Conservation (phyloP, 2,888 invertebrate species). For the Zaprionus lineosus region DNA sequence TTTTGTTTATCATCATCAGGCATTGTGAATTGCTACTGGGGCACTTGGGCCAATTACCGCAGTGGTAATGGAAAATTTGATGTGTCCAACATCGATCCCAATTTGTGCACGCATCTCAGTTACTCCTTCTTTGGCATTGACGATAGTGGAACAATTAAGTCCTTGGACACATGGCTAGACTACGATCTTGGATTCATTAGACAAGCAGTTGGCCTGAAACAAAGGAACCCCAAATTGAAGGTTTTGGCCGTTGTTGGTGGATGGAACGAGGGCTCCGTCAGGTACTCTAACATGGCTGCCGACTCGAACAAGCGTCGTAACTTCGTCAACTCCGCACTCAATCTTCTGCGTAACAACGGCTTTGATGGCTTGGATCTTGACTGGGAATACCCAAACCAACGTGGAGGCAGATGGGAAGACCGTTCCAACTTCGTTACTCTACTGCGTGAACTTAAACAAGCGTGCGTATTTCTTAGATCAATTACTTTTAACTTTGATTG, state of each 20-base stretch:
- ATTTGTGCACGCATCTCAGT: conserved; percentile 70
- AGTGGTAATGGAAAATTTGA: conserved; percentile 63
- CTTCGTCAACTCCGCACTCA: conserved; percentile 89
- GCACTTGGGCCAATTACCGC: conserved; percentile 71
- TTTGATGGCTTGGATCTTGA: conserved; percentile 96
- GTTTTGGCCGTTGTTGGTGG: conserved; percentile 94
- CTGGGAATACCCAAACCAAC: conserved; percentile 93
- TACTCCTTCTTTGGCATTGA: conserved; percentile 74
- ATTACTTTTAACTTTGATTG: not conserved
- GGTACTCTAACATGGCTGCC: conserved; percentile 91
- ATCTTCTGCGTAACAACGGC: conserved; percentile 89
- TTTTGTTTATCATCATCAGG: too few relatives aligned
- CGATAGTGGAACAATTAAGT: conserved; percentile 45
- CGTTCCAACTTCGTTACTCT: conserved; percentile 87
- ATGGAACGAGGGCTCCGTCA: conserved; percentile 95
- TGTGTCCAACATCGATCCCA: conserved; percentile 55
- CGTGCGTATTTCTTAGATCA: conserved; percentile 83
- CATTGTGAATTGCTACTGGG: conserved; percentile 71
- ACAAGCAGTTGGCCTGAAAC: conserved; percentile 57
- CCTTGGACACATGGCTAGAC: conserved; percentile 64
- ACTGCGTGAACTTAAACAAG: conserved; percentile 53
- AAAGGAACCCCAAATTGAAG: conserved; percentile 82
- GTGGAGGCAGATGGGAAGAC: conserved; percentile 84
- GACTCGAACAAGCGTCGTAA: conserved; percentile 87
- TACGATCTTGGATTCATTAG: conserved; percentile 61